phyloP scores from a whole-genome alignment of 2,113 vertebrate genomes.

The Arizona elegans region DNA sequence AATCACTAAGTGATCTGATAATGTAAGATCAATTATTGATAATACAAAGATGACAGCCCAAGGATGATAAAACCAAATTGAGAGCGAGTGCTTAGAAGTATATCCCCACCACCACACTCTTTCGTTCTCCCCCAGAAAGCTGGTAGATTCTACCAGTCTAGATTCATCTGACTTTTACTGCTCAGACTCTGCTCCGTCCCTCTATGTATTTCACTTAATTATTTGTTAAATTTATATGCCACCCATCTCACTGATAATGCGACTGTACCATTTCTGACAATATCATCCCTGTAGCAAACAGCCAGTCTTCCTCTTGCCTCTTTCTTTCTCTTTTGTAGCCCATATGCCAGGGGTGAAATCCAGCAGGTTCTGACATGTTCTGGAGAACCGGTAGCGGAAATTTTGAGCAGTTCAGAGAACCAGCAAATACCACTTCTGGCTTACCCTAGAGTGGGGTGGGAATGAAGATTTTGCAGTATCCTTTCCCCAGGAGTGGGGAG shows the following conservation, averaged over 20 bases:
- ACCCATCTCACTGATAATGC: not conserved
- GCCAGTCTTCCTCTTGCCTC: not conserved
- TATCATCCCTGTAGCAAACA: not conserved
- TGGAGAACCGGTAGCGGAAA: no score
- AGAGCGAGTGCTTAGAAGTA: no score
- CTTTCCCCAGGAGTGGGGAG: no score
- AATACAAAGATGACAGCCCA: not conserved
- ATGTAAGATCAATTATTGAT: slow-evolving; percentile 36
- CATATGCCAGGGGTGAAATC: not conserved
- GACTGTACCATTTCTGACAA: not conserved
- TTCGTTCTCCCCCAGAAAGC: not conserved
- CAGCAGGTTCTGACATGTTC: no score
- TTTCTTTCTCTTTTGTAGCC: not conserved
- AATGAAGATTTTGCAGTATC: no score
- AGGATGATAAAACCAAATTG: not conserved
- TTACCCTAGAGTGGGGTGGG: no score
- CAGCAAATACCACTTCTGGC: no score
- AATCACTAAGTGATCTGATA: slow-evolving; percentile 29
- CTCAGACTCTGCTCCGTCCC: not conserved
- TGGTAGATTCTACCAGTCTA: not conserved
- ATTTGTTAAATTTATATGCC: not conserved
- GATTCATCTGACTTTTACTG: not conserved
- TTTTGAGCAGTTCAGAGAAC: no score
- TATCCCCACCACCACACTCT: no score
- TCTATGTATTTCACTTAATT: not conserved